These are phyloP conservation scores for Stegastes partitus DNA, from an alignment of 2,113 vertebrate species.

Conservation along the genomic window DNA sequence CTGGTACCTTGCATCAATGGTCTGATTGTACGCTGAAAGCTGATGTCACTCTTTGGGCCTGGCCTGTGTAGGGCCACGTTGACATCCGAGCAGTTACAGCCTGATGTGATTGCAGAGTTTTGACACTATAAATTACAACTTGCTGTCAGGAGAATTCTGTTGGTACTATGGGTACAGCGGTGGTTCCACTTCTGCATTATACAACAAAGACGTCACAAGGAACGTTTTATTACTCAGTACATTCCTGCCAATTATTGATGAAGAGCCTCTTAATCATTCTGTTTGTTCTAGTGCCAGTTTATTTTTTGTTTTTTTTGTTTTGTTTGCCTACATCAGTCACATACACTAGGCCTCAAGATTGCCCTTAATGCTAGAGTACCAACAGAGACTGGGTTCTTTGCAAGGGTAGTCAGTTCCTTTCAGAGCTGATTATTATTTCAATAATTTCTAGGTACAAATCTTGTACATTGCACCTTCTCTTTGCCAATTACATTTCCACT, in stretches of 20 bases:
- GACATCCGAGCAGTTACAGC: conserved; percentile 45
- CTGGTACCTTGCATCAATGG: conserved; percentile 80
- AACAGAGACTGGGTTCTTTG: not conserved
- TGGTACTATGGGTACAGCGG: not conserved
- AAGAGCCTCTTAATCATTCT: not conserved
- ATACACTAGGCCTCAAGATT: conserved; percentile 3
- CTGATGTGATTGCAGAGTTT: conserved; percentile 23
- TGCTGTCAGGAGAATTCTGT: not conserved
- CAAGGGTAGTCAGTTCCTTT: not conserved
- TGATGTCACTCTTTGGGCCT: conserved; percentile 73
- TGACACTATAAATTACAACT: conserved; percentile 23
- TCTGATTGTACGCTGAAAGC: conserved; percentile 73
- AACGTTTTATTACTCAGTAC: not conserved
- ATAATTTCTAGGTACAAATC: too few relatives aligned
- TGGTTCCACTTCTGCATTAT: not conserved
- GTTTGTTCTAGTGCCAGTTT: not conserved
- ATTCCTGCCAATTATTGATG: not conserved
- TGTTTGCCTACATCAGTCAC: conserved; percentile 1
- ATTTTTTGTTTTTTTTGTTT: not conserved
- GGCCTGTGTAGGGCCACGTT: conserved; percentile 33
- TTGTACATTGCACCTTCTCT: not conserved
- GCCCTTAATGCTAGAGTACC: not conserved
- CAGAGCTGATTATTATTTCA: too few relatives aligned
- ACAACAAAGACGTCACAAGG: conserved; percentile 5
- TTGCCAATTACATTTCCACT: not conserved